Percentiles rank a stretch among this genome's conserved stretches.
Evolutionary conservation across 2,888 invertebrate species (phyloP).

Genomic region (Nomada flava): DNA sequence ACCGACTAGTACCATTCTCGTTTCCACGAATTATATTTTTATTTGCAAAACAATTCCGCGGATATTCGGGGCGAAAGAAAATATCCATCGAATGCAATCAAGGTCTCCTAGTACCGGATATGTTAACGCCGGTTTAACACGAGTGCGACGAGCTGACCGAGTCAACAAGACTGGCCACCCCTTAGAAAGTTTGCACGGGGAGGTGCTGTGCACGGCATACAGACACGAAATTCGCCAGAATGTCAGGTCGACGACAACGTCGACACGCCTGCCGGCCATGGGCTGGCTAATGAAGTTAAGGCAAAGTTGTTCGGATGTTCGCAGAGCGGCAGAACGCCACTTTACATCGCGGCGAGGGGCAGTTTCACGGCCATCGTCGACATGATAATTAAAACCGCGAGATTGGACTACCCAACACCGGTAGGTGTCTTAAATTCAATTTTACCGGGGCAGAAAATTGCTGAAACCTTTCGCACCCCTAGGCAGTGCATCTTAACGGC

Average conservation of each 20-base stretch:
- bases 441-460: not conserved
- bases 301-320: conserved; percentile 69
- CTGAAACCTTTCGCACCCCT: not conserved
- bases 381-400: conserved; percentile 91
- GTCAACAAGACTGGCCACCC: conserved; percentile 19
- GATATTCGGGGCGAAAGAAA: not conserved
- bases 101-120: conserved; percentile 35
- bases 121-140: conserved; percentile 39
- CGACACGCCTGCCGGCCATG: conserved; percentile 13
- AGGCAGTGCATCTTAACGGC: no score
- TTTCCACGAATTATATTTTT: not conserved
- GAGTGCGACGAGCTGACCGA: conserved; percentile 25
- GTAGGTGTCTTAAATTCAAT: conserved; percentile 81
- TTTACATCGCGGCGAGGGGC: conserved; percentile 91
- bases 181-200: conserved; percentile 32
- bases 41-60: not conserved
- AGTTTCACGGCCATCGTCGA: conserved; percentile 94
- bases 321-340: conserved; percentile 89
- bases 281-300: conserved; percentile 49
- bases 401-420: conserved; percentile 88
- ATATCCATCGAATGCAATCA: conserved; percentile 25
- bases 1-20: not conserved
- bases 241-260: not conserved
- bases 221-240: conserved; percentile 11
- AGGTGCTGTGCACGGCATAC: conserved; percentile 5